Percentiles rank a stretch among this genome's conserved stretches.
These are phyloP conservation scores for Aepyceros melampus DNA, from an alignment of 2,113 vertebrate species.

Conservation along the genomic window DNA sequence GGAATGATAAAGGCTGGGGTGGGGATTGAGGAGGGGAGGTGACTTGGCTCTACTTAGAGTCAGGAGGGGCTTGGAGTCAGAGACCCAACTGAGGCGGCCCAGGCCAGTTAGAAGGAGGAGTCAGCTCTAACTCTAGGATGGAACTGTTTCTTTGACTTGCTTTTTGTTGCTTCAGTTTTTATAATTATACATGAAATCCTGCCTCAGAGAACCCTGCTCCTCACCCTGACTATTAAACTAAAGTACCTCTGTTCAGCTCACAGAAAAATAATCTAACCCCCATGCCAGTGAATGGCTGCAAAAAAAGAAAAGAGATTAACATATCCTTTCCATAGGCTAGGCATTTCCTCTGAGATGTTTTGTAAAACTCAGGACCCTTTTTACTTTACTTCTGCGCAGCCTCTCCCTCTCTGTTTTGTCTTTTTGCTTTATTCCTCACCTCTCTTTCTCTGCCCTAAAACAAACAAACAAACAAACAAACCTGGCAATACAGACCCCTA, in stretches of 20 bases:
- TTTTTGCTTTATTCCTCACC: not conserved
- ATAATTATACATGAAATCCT: not conserved
- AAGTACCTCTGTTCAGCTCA: not conserved
- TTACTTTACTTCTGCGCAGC: not conserved
- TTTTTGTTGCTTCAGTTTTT: not conserved
- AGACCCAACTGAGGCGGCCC: not conserved
- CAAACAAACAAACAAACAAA: not conserved
- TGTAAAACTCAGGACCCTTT: not conserved
- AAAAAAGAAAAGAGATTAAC: not conserved
- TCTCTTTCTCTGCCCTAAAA: not conserved
- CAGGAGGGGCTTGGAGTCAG: not conserved
- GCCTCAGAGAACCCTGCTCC: not conserved
- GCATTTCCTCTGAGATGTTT: not conserved
- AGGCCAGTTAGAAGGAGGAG: not conserved
- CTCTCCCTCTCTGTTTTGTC: not conserved
- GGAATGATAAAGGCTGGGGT: not conserved
- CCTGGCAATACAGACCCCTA: not conserved
- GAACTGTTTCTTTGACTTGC: not conserved
- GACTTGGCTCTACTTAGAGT: not conserved
- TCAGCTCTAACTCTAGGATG: not conserved
- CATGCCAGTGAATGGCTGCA: not conserved
- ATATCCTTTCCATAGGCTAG: not conserved
- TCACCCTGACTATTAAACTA: not conserved
- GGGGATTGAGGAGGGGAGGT: not conserved
- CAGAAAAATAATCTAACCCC: not conserved